phyloP scores from a whole-genome alignment of 2,888 invertebrate species.

The Nemotelus nigrinus region DNA sequence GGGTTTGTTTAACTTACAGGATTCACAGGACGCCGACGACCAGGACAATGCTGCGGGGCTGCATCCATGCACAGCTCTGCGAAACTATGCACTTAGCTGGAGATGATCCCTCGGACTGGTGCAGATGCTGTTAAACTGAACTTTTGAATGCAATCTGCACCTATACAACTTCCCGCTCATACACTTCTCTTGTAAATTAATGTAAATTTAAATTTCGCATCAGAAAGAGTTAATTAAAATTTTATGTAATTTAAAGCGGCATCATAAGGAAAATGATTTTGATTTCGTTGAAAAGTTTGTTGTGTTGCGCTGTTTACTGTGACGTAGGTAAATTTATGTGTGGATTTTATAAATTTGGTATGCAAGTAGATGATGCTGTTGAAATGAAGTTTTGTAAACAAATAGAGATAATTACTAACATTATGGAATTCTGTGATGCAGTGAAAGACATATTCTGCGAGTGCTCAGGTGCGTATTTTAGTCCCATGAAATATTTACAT shows the following conservation, averaged over 20 bases:
- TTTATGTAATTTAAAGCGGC: conserved; percentile 38
- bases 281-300: neutral
- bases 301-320: neutral
- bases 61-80: conserved; percentile 32
- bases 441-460: too few species aligned
- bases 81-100: conserved; percentile 41
- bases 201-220: conserved; percentile 39
- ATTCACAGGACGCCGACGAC: conserved; percentile 16
- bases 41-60: conserved; percentile 22
- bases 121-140: conserved; percentile 42
- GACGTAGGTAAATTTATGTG: too few species aligned
- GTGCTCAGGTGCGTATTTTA: too few species aligned
- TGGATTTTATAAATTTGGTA: too few species aligned
- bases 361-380: too few species aligned
- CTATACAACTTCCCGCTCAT: conserved; percentile 34
- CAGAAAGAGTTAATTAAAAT: conserved; percentile 43
- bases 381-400: too few species aligned
- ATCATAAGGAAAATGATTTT: conserved; percentile 13
- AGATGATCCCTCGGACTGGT: conserved; percentile 28
- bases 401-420: too few species aligned
- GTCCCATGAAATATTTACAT: too few species aligned
- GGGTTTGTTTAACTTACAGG: conserved; percentile 17
- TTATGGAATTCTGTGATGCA: too few species aligned
- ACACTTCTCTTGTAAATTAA: conserved; percentile 41
- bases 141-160: conserved; percentile 42